Evolutionary conservation across 2,113 vertebrate genomes (phyloP), one percentile per base, ranked within the genome.

Genomic region (Phainopepla nitens): DNA sequence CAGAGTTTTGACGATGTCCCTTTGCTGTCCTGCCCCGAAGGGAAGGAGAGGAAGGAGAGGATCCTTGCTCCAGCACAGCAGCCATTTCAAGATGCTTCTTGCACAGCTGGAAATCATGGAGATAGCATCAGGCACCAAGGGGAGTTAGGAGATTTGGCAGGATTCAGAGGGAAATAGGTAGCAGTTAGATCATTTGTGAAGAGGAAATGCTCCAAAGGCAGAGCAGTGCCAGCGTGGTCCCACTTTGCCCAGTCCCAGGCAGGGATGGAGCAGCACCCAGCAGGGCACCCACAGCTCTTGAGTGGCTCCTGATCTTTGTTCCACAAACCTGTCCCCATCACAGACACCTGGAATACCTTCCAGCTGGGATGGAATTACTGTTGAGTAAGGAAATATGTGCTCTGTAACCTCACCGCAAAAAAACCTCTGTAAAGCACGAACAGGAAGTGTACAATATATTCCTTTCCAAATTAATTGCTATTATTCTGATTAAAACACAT

Each of bases 401-500:
- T 91, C 87, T 88, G 41, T 35, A 92, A 76, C 45, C 54, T 76
- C 80, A 35, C 42, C 0, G 0, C 91, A 88, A 61, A 80, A 72
- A 75, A 68, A 7, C 5, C 61, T 83, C 53, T 4, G 2, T 60
- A 93, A 64, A 75, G 73, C 81, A 89, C 9, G 60, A 91, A 60
- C 45, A 72, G 93, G 89, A 95, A 95, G 72, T 28, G 28, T 70
- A 64, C 90, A 28, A 57, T 94, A 61, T 35, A 96, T 85, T 89
- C 76, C 77, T 73, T 89, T 82, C 92, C 89, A 96, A 96, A 97
- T 97, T 97, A 96, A 97, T 96, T 96, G 94, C 87, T 83, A 95
- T 96, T 97, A 94, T 96, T 97, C 97, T 96, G 94, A 97, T 97
- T 97, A 97, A 96, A 93, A 82, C 94, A 83, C 95, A 97, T 96